Evolutionary conservation across 2,888 invertebrate species (phyloP).

Genomic region (Morpho helenor): DNA sequence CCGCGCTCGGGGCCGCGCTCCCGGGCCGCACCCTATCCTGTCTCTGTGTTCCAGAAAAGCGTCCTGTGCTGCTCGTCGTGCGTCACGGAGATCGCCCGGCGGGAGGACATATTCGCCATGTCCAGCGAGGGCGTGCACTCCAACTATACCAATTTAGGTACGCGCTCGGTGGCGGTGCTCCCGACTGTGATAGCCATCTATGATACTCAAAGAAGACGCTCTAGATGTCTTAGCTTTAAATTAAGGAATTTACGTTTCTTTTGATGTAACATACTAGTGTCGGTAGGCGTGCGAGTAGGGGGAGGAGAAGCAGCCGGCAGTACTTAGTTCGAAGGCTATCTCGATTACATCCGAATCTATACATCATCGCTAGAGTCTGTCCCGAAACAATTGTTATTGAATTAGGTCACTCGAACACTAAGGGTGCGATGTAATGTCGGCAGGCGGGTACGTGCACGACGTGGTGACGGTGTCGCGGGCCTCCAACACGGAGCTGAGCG

Average conservation of each 20-base stretch:
- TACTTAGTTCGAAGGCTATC: no score
- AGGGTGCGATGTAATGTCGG: not conserved
- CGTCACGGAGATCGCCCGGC: slow-evolving; percentile 46
- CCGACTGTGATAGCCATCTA: no score
- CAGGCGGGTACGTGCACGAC: slow-evolving; percentile 72
- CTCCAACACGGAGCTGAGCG: slow-evolving; percentile 39
- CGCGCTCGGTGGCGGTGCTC: no score
- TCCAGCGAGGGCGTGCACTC: slow-evolving; percentile 65
- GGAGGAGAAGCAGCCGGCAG: no score
- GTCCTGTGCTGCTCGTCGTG: slow-evolving; percentile 55
- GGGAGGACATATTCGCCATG: slow-evolving; percentile 61
- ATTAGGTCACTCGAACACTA: no score
- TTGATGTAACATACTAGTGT: not conserved
- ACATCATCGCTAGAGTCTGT: no score
- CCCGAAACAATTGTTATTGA: no score
- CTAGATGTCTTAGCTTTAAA: not conserved
- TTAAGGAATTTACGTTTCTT: not conserved
- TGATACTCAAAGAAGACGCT: no score
- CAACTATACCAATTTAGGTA: slow-evolving; percentile 57
- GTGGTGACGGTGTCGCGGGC: slow-evolving; percentile 57
- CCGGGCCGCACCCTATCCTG: not conserved
- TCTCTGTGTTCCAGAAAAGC: slow-evolving; percentile 37
- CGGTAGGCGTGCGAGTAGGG: no score
- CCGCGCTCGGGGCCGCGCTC: no score
- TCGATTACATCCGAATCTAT: no score